Evolutionary conservation across 2,797 vertebrate species (phyloP).

Genomic region (Megaceryle alcyon): DNA sequence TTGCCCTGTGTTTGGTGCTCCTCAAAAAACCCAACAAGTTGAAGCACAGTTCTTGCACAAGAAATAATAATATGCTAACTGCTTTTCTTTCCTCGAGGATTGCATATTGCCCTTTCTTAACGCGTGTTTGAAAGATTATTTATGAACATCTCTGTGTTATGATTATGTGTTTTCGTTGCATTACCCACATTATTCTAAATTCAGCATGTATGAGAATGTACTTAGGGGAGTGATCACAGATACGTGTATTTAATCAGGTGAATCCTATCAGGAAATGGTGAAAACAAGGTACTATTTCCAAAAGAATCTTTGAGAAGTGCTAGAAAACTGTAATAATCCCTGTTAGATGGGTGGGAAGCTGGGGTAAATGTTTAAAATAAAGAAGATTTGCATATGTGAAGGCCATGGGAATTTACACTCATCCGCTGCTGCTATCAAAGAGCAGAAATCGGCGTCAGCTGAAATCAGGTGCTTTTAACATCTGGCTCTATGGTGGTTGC

Average conservation of each 20-base stretch:
- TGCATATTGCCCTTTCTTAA: neutral
- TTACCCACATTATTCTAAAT: neutral
- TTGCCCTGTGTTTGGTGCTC: neutral
- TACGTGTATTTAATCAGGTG: neutral
- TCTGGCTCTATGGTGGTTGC: neutral
- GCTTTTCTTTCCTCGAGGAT: neutral
- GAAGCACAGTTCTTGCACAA: neutral
- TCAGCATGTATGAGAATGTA: neutral
- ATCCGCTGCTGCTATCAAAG: accelerated
- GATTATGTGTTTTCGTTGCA: neutral
- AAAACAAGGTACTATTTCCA: neutral
- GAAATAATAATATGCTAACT: neutral
- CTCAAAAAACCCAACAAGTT: neutral
- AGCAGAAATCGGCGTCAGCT: neutral
- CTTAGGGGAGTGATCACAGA: neutral
- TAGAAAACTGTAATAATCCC: neutral
- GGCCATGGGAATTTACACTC: neutral
- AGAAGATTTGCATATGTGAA: neutral
- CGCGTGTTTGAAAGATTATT: neutral
- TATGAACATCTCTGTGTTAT: neutral
- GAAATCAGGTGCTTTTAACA: neutral
- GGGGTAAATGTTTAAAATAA: neutral
- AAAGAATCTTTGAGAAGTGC: neutral
- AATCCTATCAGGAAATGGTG: neutral
- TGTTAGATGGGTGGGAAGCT: neutral